Conservation (phyloP, 1,140 invertebrate genomes). For the Drosophila simulans region DNA sequence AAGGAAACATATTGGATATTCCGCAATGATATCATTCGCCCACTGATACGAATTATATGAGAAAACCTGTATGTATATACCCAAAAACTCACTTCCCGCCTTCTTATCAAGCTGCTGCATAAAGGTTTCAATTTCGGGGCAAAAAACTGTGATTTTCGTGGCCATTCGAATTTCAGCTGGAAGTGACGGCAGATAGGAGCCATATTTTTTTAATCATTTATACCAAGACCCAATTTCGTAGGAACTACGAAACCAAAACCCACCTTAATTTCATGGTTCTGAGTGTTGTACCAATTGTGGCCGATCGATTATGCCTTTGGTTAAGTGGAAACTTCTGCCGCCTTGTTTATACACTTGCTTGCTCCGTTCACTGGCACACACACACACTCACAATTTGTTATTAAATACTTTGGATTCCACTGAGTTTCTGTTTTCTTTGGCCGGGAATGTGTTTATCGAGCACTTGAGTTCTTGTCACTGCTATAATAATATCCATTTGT, state of each 20-base stretch:
- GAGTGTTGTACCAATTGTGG: conserved; percentile 65
- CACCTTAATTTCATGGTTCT: conserved; percentile 72
- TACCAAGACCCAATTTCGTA: conserved; percentile 8
- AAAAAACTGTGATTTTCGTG: conserved; percentile 17
- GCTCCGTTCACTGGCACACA: conserved; percentile 13
- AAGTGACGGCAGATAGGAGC: conserved; percentile 17
- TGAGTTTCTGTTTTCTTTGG: conserved; percentile 54
- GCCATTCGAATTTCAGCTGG: conserved; percentile 1
- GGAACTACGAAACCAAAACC: conserved; percentile 31
- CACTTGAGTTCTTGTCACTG: conserved; percentile 61
- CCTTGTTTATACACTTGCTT: conserved; percentile 24
- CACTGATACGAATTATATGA: conserved; percentile 22
- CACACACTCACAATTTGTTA: conserved; percentile 35
- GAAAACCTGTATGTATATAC: conserved; percentile 13
- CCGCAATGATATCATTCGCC: conserved; percentile 36
- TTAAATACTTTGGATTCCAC: conserved; percentile 63
- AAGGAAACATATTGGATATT: conserved; percentile 32
- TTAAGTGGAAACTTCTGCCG: conserved; percentile 5
- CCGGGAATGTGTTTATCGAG: conserved; percentile 53
- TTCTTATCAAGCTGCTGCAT: conserved; percentile 60
- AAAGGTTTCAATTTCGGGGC: conserved; percentile 1
- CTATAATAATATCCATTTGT: conserved; percentile 56
- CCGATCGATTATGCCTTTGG: conserved; percentile 21
- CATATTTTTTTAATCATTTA: conserved; percentile 10
- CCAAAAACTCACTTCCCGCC: conserved; percentile 4